Evolutionary conservation across 2,113 vertebrate genomes (phyloP).

Genomic region (Psilopogon haemacephalus): DNA sequence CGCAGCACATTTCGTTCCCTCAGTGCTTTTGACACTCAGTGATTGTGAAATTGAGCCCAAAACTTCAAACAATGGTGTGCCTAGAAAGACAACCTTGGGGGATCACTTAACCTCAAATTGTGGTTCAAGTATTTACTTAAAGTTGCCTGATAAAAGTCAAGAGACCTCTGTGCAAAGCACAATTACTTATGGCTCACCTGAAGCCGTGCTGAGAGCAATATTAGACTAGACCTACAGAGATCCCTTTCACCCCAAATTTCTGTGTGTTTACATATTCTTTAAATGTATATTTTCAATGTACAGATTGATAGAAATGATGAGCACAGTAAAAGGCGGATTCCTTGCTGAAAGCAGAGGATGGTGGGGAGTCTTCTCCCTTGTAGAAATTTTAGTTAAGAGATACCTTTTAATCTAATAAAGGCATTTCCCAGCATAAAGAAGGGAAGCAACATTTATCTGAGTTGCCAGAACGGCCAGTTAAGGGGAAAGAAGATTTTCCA

Average conservation of each 20-base stretch:
- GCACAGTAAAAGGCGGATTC: not conserved
- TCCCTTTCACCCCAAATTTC: not conserved
- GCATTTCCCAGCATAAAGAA: not conserved
- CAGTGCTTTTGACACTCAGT: not conserved
- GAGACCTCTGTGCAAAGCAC: not conserved
- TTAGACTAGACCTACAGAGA: not conserved
- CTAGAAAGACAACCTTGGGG: not conserved
- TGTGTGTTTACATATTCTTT: not conserved
- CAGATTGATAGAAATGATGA: not conserved
- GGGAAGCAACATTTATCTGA: not conserved
- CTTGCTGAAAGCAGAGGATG: not conserved
- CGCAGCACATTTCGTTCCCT: not conserved
- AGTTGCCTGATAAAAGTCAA: not conserved
- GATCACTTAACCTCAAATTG: not conserved
- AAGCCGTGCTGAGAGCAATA: not conserved
- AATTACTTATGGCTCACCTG: not conserved
- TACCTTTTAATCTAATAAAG: not conserved
- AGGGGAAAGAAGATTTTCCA: not conserved
- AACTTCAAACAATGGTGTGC: not conserved
- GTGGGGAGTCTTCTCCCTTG: not conserved
- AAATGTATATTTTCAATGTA: not conserved
- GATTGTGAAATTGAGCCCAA: not conserved
- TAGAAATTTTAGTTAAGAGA: not conserved
- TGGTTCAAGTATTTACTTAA: not conserved
- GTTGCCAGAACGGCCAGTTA: not conserved